Conservation (phyloP, 2,113 vertebrate species). For the Dascyllus trimaculatus region DNA sequence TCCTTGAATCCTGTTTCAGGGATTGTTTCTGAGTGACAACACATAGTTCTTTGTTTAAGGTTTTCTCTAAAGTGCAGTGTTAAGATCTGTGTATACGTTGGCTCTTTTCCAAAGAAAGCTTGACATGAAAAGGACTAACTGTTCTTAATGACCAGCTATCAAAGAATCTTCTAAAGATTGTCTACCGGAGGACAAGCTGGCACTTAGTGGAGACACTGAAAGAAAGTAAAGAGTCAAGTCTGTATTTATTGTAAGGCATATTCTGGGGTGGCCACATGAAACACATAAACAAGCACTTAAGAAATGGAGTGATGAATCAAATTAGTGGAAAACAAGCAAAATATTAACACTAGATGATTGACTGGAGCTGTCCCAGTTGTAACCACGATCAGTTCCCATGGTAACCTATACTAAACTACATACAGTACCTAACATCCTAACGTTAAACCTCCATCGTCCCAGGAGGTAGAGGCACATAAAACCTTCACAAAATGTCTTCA, state of each 20-base stretch:
- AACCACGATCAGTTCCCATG: background rate
- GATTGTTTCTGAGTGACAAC: constrained; percentile 38
- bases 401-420: background rate
- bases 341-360: background rate
- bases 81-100: constrained; percentile 25
- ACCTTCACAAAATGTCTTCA: background rate
- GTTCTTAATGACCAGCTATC: background rate
- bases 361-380: background rate
- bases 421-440: background rate
- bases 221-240: background rate
- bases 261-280: background rate
- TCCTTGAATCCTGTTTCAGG: constrained; percentile 21
- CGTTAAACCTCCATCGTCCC: background rate
- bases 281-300: background rate
- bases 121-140: constrained; percentile 18
- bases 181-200: constrained; percentile 5
- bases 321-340: background rate
- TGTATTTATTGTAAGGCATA: constrained; percentile 4
- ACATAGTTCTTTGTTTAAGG: constrained; percentile 30
- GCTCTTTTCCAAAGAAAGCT: constrained; percentile 19
- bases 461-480: background rate
- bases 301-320: background rate
- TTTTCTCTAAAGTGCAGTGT: constrained; percentile 23
- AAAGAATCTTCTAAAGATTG: background rate
- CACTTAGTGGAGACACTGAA: background rate